Evolutionary conservation across 1,140 invertebrate species (phyloP), one percentile per base, ranked within the genome.

Genomic region (Drosophila gunungcola): DNA sequence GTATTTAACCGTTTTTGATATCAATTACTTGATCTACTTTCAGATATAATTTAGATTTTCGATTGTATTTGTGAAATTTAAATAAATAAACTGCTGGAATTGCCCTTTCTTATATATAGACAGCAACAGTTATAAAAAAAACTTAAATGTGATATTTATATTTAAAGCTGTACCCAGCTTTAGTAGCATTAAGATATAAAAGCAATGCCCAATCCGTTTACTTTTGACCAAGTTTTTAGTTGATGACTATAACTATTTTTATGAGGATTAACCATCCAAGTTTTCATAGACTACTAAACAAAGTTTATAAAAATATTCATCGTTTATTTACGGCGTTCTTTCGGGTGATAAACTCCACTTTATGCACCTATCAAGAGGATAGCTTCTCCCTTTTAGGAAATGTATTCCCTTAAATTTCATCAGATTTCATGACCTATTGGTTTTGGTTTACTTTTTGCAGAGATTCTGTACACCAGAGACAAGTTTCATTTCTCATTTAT

Each of bases 401-500:
- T 53, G 41, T 43, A 42, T 54, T 49, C 36, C n/a, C 38, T 70
- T 73, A 46, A 46, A 70, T 57, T 64, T 68, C 41, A 7, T 36
- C 36, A 57, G 58, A 55, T 73, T 82, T 78, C 42, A 56, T 74
- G 53, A 60, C 61, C 67, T 69, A 11, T 70, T 36, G n/a, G 49
- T 42, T 29, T 57, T 27, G 7, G 16, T 36, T 27, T 46, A 39
- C 43, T 42, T 25, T 34, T 34, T 4, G 0, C 16, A 21, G 16
- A n/a, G 67, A 55, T 27, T 48, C 57, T 21, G 5, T 51, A 29
- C 61, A 67, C 65, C 58, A 69, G 60, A 86, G 82, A 86, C 78
- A 86, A 86, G 74, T 86, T 86, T 83, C 83, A 88, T 89, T 88
- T 88, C 86, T 88, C 83, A 88, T 88, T 88, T 88, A 88, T 88